phyloP scores from a whole-genome alignment of 1,140 invertebrate species.

The Phymorhynchus buccinoides region DNA sequence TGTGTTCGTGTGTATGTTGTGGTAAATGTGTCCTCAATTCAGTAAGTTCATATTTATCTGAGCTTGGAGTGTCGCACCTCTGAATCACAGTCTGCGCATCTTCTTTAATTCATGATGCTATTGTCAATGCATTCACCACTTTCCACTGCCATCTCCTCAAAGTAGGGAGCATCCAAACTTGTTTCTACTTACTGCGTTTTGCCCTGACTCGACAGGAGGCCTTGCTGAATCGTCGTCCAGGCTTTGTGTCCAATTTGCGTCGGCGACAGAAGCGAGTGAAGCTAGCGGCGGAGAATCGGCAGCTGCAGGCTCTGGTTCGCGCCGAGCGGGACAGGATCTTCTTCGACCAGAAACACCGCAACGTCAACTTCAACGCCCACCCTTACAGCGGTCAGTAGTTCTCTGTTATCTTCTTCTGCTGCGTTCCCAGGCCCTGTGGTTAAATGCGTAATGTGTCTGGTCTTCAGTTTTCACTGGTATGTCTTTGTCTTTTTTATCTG shows the following conservation, averaged over 20 bases:
- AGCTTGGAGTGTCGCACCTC: too few species aligned
- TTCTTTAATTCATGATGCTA: too few species aligned
- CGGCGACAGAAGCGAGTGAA: constrained; percentile 65
- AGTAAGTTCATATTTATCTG: too few species aligned
- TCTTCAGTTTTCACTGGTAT: neutral
- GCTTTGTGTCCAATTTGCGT: constrained; percentile 60
- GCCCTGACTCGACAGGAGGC: constrained; percentile 61
- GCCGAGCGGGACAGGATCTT: constrained; percentile 34
- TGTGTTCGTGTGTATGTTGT: too few species aligned
- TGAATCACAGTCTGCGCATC: too few species aligned
- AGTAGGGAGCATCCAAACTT: too few species aligned
- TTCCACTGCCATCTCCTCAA: too few species aligned
- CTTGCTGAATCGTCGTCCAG: constrained; percentile 56
- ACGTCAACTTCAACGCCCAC: constrained; percentile 60
- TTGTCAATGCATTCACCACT: too few species aligned
- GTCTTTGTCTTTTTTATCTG: neutral
- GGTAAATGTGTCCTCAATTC: too few species aligned
- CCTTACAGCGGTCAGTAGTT: constrained; percentile 65
- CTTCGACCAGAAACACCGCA: constrained; percentile 49
- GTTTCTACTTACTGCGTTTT: too few species aligned
- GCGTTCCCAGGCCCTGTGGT: neutral
- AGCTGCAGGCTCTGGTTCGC: constrained; percentile 59
- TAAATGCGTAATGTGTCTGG: neutral
- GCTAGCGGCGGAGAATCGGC: constrained; percentile 62
- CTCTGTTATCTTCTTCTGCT: neutral